Base-by-base conservation (phyloP, 1,140 invertebrate genomes). In the Scylla paramamosain region DNA sequence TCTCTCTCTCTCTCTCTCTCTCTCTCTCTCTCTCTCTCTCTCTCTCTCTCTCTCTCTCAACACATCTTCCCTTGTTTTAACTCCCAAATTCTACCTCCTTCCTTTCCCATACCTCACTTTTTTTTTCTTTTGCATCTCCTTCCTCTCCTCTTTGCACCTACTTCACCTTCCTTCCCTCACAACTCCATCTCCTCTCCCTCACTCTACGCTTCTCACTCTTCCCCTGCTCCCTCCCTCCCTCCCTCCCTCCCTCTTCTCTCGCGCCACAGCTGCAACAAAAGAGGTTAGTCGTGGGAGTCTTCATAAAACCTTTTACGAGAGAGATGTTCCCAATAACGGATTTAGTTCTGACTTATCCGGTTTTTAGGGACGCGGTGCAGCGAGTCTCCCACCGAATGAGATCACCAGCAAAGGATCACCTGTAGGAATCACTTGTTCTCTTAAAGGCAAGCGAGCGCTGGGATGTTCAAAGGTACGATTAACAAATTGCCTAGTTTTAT, bases 1-100 rank as follows among this genome's bases (percentile, higher is more conserved):
- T 88, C 86, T 39, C 29, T 39, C 86, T 32, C 86, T 39, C 86
- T 32, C 32, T 88, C 86, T 39, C 86, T 88, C 29, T 88, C 86
- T 88, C 31, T 88, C 86, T 39, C 29, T 39, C 28, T 39, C 28
- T 32, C 86, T 39, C 31, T 39, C 31, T 88, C 86, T 88, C 86
- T 88, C 86, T 88, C 86, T 88, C 86, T 88, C 86, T 88, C 86
- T 88, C 86, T 88, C 86, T 88, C 86, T 88, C 16, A n/a, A n/a
- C n/a, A n/a, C n/a, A 4, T 48, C 46, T 48, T 14, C 46, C 14
- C 46, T 48, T 29, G 4, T 6, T 20, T 10, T 1, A 0, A 29
- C 7, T 29, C 16, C 31, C 28, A 6, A 2, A 46, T 46, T 8
- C 45, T 0, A 89, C 25, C 39, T n/a, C 12, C 10, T 90, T 90